These are phyloP conservation scores for Hydractinia symbiolongicarpus DNA, from an alignment of 30 jellyfish, hydroid and myxozoan genomes.

Conservation along the genomic window DNA sequence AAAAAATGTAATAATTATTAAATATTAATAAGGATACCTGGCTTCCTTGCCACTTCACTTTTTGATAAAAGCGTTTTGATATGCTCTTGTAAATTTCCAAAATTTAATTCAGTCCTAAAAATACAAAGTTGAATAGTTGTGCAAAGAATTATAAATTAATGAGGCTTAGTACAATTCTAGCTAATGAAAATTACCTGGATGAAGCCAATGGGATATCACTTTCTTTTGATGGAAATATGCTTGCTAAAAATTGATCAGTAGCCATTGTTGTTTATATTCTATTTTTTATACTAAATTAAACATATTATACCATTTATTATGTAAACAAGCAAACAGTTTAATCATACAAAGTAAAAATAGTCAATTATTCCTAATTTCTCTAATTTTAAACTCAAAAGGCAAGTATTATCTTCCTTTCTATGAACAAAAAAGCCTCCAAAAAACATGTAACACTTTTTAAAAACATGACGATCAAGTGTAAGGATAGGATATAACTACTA, in stretches of 20 bases:
- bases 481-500: too few species aligned
- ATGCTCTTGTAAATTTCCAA: slow-evolving; percentile 71
- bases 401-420: too few species aligned
- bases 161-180: neutral
- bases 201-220: slow-evolving; percentile 83
- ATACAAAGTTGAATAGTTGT: neutral
- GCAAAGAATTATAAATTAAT: neutral
- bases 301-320: too few species aligned
- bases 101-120: slow-evolving; percentile 66
- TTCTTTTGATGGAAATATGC: slow-evolving; percentile 79
- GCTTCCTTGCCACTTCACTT: slow-evolving; percentile 12
- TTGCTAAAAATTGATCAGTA: slow-evolving; percentile 72
- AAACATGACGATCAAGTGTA: too few species aligned
- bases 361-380: too few species aligned
- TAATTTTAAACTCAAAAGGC: too few species aligned
- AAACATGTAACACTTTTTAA: too few species aligned
- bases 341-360: too few species aligned
- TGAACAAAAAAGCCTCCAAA: too few species aligned
- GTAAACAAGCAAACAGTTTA: too few species aligned
- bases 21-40: slow-evolving; percentile 8
- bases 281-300: too few species aligned
- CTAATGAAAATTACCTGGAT: slow-evolving; percentile 48
- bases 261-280: slow-evolving; percentile 46
- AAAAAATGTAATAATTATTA: too few species aligned
- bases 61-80: slow-evolving; percentile 49